A percentile compares a stretch with the other conserved stretches of the same genome.
Conservation (phyloP, 2,888 invertebrate genomes). For the Epirrhoe alternata region DNA sequence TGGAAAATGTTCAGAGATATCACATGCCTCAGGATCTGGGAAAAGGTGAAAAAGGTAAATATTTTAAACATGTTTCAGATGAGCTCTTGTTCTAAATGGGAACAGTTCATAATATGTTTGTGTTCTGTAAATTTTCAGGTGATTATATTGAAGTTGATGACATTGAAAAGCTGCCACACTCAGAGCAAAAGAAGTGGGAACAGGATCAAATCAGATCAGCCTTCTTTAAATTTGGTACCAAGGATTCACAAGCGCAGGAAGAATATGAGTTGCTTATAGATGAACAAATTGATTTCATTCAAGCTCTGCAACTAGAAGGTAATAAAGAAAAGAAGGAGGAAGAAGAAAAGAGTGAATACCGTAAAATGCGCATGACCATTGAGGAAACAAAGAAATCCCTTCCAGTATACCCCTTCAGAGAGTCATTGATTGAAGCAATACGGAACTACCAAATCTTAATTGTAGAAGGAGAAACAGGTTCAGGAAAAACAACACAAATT, state of each 20-base stretch:
- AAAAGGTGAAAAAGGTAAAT: conserved; percentile 87
- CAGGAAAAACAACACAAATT: conserved; percentile 99
- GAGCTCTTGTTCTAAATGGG: background rate
- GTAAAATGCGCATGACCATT: conserved; percentile 90
- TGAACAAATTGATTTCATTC: conserved; percentile 99
- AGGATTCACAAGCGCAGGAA: conserved; percentile 90
- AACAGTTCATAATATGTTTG: background rate
- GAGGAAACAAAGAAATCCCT: conserved; percentile 96
- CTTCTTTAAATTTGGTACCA: conserved; percentile 96
- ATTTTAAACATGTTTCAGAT: background rate
- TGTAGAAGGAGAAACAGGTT: conserved; percentile 99
- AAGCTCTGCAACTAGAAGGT: conserved; percentile 93
- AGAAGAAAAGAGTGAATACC: conserved; percentile 87
- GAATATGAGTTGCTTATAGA: conserved; percentile 97
- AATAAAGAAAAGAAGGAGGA: conserved; percentile 85
- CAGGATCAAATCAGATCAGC: conserved; percentile 98
- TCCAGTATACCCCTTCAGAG: conserved; percentile 96
- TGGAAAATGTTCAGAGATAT: conserved; percentile 97
- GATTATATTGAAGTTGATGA: conserved; percentile 95
- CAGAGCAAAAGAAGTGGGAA: conserved; percentile 98
- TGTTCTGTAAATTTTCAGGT: conserved; percentile 64
- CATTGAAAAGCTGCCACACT: conserved; percentile 92
- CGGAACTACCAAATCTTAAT: conserved; percentile 95
- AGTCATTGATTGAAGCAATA: conserved; percentile 96
- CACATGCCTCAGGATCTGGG: conserved; percentile 96